A percentile compares a stretch with the other conserved stretches of the same genome.
Evolutionary conservation across 2,113 vertebrate species (phyloP).

Genomic region (Sphyrna mokarran): DNA sequence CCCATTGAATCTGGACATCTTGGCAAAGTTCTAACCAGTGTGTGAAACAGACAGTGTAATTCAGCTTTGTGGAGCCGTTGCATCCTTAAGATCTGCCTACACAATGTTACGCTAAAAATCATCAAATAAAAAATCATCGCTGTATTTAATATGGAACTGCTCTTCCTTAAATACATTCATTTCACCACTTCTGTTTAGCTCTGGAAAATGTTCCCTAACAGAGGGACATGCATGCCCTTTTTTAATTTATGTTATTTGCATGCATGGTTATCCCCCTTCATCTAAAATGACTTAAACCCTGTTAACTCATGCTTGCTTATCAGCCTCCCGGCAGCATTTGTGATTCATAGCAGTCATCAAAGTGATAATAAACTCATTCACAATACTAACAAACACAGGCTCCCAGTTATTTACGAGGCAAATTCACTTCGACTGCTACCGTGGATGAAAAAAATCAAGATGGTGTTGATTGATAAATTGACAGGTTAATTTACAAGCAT

Average conservation of each 20-base stretch:
- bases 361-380: slow-evolving; percentile 98
- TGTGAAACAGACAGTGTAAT: slow-evolving; percentile 67
- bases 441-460: slow-evolving; percentile 87
- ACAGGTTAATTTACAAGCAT: slow-evolving; percentile 99
- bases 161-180: slow-evolving; percentile 24
- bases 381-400: slow-evolving; percentile 86
- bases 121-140: neutral
- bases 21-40: slow-evolving; percentile 75
- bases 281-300: slow-evolving; percentile 54
- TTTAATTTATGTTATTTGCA: slow-evolving; percentile 57
- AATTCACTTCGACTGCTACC: slow-evolving; percentile 70
- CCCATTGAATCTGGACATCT: slow-evolving; percentile 69
- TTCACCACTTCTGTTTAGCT: neutral
- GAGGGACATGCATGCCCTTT: slow-evolving; percentile 40
- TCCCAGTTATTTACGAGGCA: slow-evolving; percentile 87
- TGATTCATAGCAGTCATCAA: slow-evolving; percentile 98
- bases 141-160: neutral
- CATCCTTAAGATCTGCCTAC: neutral
- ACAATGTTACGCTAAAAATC: neutral
- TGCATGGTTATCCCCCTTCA: slow-evolving; percentile 54
- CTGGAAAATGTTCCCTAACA: slow-evolving; percentile 31
- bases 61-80: slow-evolving; percentile 53
- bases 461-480: slow-evolving; percentile 99
- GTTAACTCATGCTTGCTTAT: slow-evolving; percentile 76
- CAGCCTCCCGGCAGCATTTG: slow-evolving; percentile 84